Evolutionary conservation across 2,888 invertebrate genomes (phyloP).

Genomic region (Anorthoa munda): DNA sequence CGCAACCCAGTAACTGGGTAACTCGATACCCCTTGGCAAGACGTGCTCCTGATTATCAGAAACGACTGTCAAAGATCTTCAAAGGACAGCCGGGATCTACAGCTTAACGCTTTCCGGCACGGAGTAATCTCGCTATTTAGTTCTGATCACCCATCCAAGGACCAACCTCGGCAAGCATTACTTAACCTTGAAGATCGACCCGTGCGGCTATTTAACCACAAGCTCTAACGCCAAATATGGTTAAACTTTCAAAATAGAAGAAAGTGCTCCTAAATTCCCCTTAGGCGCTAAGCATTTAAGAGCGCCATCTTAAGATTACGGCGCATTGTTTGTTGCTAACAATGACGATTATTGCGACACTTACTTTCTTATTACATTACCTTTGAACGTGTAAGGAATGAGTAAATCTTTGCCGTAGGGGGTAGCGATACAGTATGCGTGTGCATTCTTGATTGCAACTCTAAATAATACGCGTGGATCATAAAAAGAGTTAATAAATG

Average conservation of each 20-base stretch:
- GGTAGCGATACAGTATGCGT: conserved; percentile 29
- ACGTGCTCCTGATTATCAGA: too few species aligned
- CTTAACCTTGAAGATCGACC: too few species aligned
- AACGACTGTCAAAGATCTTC: too few species aligned
- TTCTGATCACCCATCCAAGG: too few species aligned
- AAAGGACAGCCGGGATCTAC: too few species aligned
- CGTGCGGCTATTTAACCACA: too few species aligned
- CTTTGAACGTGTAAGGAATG: conserved; percentile 41
- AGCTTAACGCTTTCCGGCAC: too few species aligned
- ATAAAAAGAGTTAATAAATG: neutral
- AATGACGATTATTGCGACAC: conserved; percentile 66
- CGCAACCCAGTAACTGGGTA: too few species aligned
- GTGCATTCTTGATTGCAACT: conserved; percentile 36
- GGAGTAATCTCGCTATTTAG: too few species aligned
- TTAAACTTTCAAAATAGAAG: conserved; percentile 66
- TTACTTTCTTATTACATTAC: conserved; percentile 67
- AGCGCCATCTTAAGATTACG: conserved; percentile 71
- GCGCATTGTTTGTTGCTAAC: conserved; percentile 73
- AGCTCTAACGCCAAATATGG: conserved; percentile 47
- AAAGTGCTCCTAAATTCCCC: conserved; percentile 61
- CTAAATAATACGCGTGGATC: conserved; percentile 5
- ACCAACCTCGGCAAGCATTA: too few species aligned
- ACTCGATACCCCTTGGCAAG: too few species aligned
- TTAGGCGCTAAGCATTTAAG: conserved; percentile 59
- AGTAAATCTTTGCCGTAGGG: conserved; percentile 21